Evolutionary conservation across 2,888 invertebrate genomes (phyloP).

Genomic region (Eupithecia subfuscata): DNA sequence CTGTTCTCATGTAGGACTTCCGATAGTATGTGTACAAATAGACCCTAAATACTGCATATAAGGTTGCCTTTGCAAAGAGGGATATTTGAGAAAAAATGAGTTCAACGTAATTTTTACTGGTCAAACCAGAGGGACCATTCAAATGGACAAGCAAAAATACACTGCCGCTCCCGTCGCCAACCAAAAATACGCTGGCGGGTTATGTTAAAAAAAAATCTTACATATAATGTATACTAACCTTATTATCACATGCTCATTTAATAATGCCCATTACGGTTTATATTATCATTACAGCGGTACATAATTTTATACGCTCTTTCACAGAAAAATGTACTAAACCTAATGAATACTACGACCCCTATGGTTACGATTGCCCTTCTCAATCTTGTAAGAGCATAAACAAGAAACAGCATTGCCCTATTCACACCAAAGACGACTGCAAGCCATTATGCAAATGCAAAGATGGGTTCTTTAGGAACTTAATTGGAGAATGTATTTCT

Average conservation of each 20-base stretch:
- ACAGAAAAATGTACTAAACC: constrained; percentile 22
- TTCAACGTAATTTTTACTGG: background rate
- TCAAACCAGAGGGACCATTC: background rate
- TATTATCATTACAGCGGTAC: too few species aligned
- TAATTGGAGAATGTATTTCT: constrained; percentile 43
- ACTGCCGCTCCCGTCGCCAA: background rate
- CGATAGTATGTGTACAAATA: constrained; percentile 48
- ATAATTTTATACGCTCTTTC: background rate
- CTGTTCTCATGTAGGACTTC: constrained; percentile 52
- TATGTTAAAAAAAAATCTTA: too few species aligned
- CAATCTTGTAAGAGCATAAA: constrained; percentile 33
- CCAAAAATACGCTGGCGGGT: too few species aligned
- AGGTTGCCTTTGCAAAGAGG: constrained; percentile 56
- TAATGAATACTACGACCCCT: constrained; percentile 23
- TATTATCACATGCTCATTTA: too few species aligned
- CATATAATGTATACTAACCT: too few species aligned
- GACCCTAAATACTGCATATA: constrained; percentile 47
- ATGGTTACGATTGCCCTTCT: constrained; percentile 31
- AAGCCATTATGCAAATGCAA: constrained; percentile 48
- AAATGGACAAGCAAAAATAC: background rate
- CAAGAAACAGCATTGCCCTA: constrained; percentile 26
- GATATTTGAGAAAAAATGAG: constrained; percentile 53
- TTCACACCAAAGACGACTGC: constrained; percentile 28
- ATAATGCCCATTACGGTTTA: too few species aligned
- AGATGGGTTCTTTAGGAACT: constrained; percentile 41